A percentile compares a stretch with the other conserved stretches of the same genome.
Conservation (phyloP, 2,797 vertebrate genomes). For the Macrochelys suwanniensis region DNA sequence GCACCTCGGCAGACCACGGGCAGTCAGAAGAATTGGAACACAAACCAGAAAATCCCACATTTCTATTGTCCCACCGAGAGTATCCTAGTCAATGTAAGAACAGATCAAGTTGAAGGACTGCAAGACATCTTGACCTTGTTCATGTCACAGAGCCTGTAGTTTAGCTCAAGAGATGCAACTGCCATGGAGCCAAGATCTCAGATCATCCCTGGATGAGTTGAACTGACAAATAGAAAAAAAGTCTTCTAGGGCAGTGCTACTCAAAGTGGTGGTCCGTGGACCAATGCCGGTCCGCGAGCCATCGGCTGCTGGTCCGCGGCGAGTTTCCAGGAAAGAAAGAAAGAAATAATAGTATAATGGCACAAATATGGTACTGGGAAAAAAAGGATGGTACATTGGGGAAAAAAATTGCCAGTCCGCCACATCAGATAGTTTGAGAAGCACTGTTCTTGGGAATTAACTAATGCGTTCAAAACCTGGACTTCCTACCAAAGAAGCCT, state of each 20-base stretch:
- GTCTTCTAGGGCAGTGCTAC: not conserved
- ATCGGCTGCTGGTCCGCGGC: no score
- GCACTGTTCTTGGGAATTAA: not conserved
- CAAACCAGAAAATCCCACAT: not conserved
- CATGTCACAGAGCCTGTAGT: fast-evolving
- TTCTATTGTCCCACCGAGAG: fast-evolving
- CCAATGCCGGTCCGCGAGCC: no score
- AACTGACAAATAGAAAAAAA: not conserved
- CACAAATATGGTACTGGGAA: no score
- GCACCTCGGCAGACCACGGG: not conserved
- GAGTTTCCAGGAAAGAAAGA: no score
- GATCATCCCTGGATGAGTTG: not conserved
- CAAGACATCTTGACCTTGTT: fast-evolving
- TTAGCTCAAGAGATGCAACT: not conserved
- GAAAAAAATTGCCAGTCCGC: no score
- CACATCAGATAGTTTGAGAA: no score
- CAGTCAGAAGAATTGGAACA: not conserved
- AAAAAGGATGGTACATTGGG: no score
- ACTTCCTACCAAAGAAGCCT: fast-evolving
- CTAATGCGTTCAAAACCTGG: not conserved
- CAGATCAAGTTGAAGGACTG: fast-evolving
- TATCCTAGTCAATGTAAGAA: fast-evolving
- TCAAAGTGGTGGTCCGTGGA: no score
- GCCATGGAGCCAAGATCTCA: not conserved
- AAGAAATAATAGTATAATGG: no score